Evolutionary conservation across 2,113 vertebrate species (phyloP), one percentile per base, ranked within the genome.

Genomic region (Plectropomus leopardus): DNA sequence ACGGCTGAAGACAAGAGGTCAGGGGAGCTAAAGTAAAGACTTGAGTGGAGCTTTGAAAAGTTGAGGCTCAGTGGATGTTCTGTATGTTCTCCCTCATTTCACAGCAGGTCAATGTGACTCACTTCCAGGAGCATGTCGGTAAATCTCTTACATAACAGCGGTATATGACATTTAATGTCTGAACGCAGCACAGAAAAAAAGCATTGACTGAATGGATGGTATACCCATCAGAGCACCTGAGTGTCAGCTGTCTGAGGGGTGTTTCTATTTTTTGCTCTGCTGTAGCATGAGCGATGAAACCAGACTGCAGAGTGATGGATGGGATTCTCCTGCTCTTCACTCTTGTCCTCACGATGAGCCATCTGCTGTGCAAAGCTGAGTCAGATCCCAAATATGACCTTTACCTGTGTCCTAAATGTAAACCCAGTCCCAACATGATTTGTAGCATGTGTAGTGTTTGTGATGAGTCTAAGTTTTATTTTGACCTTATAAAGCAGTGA

Each of bases 191-290:
- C 16, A 16, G 13, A 57, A 50, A 26, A 42, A 23, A 54, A 71
- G 26, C 54, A 30, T 63, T 60, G 3, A 36, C 45, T 40, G 69
- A 63, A 75, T 82, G 19, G 28, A 50, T 51, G 45, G 32, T 34
- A 11, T 47, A 67, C 69, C 61, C 42, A 15, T n/a, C 10, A 4
- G 66, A 71, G 70, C 70, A 71, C 57, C 44, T 16, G 50, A 69
- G 64, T 21, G 26, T 72, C 68, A 76, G 76, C 69, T 76, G 60
- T 67, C 17, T 81, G 76, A 78, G 64, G 66, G 66, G 76, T 61
- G 60, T 53, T 48, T 85, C 82, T 85, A 68, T 85, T 89, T 83
- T 64, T 83, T 63, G 65, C 72, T 59, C 54, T 24, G 72, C 50
- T 73, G 53, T 71, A 28, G 32, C 28, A 7, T 68, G 57, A 53